Evolutionary conservation across 2,113 vertebrate species (phyloP), one percentile per base, ranked within the genome.

Genomic region (Calidris pygmaea): DNA sequence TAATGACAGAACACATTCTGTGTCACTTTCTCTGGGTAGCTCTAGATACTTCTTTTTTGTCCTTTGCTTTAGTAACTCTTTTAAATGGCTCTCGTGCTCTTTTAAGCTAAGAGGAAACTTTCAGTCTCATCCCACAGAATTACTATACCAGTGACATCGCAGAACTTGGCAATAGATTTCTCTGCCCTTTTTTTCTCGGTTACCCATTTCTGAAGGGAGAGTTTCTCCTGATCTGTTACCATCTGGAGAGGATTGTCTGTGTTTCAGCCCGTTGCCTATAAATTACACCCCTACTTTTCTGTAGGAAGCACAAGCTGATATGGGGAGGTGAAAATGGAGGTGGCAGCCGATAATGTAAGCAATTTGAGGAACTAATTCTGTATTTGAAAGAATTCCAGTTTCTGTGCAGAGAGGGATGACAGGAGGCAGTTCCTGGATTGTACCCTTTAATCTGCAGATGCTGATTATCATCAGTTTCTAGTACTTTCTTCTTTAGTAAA

Each of bases 141-240:
- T 75, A 50, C 37, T 76, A 79, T 48, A 45, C 43, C 32, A 39
- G 2, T 78, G 60, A 72, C 20, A 68, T 8, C 8, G 30, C 21
- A 52, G 32, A 79, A 41, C 2, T 29, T 60, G 32, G 6, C 20
- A 63, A 19, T 29, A n/a, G 29, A 8, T 74, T 67, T 77, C 47
- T 68, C 22, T 71, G 8, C 41, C 4, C 2, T 10, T 29, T 65
- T 29, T 67, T 45, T 22, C 70, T 63, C 24, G n/a, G 7, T 41
- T 63, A 34, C 0, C 0, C 3, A 0, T 75, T 91, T 72, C 27
- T 78, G 67, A 85, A 63, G 22, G 27, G 24, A 18, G 12, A 16
- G 9, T 73, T 79, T 79, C 19, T 85, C 8, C 22, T 5, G 23
- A 41, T 48, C 90, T n/a, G 6, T 23, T 78, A 15, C 0, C 3